phyloP scores from a whole-genome alignment of 2,888 invertebrate species.

The Teleiodes luculella region DNA sequence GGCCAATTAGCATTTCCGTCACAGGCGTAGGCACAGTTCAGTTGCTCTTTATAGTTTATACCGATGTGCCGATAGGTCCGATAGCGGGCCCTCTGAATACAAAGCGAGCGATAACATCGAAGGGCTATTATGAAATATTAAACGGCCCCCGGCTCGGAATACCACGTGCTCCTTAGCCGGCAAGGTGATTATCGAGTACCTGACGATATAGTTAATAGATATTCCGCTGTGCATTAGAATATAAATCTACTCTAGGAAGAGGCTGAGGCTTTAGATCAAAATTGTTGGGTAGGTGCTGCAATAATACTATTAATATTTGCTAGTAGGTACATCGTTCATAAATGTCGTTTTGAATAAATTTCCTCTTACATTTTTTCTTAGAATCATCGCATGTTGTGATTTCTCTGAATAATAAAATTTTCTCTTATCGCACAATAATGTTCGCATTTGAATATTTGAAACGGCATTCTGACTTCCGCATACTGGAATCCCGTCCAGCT shows the following conservation, averaged over 20 bases:
- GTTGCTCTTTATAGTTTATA: constrained; percentile 4
- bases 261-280: constrained; percentile 1
- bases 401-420: constrained; percentile 37
- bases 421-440: constrained; percentile 36
- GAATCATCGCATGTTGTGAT: constrained; percentile 21
- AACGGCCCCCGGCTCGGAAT: constrained; percentile 22
- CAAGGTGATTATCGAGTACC: constrained; percentile 7
- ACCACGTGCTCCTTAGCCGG: constrained; percentile 1
- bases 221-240: not conserved
- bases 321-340: too few relatives aligned
- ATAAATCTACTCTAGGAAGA: constrained; percentile 2
- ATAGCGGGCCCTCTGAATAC: constrained; percentile 48
- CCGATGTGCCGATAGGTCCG: constrained; percentile 2
- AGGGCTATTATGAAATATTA: constrained; percentile 46
- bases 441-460: constrained; percentile 46
- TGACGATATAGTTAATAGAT: constrained; percentile 6
- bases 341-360: too few relatives aligned
- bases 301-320: too few relatives aligned
- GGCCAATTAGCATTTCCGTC: constrained; percentile 63
- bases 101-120: constrained; percentile 61
- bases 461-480: constrained; percentile 35
- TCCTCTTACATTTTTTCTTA: too few relatives aligned
- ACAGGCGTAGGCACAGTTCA: constrained; percentile 46
- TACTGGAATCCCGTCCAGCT: constrained; percentile 11
- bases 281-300: not conserved